Evolutionary conservation across 2,113 vertebrate species (phyloP), one percentile per base, ranked within the genome.

Genomic region (Indicator indicator): DNA sequence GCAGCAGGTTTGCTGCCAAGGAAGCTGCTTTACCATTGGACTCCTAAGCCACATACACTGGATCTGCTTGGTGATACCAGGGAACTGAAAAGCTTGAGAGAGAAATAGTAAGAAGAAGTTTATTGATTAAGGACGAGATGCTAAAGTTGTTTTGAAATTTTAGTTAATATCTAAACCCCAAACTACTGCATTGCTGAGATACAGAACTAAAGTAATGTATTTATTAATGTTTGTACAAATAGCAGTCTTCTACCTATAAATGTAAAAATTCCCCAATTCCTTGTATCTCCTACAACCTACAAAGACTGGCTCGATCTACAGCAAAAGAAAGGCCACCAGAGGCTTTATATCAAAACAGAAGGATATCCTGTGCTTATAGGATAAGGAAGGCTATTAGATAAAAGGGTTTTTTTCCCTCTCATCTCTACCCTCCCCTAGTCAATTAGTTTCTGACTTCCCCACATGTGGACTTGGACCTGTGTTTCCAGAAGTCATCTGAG

Each of bases 1-100:
- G 87, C 89, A 95, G 90, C 78, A 71, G 79, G n/a, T 75, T 94
- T 81, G 74, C 74, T 19, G 5, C 90, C 78, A 77, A 80, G 68
- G 73, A 62, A 94, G 63, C 56, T 72, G 75, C 83, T 77, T 83
- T 77, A 91, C 87, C 91, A 54, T 84, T 77, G 84, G 84, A 36
- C 81, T 96, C 70, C 68, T 89, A 33, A 96, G 77, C 89, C 54
- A 6, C 7, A 9, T 50, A 21, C 33, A 7, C 71, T 70, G 28
- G 24, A 7, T 63, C 24, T 70, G 60, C 42, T 23, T 75, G 58
- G 56, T 67, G 42, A 42, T 79, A n/a, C 27, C 36, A 36, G 48
- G 27, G 32, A 59, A 73, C 11, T n/a, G 59, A 72, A 77, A 50
- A 44, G 33, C 27, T 56, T 2, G 0, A 71, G 26, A 77, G 19